These are phyloP conservation scores for Notocelia uddmanniana DNA, from an alignment of 2,888 invertebrate species.

Conservation along the genomic window DNA sequence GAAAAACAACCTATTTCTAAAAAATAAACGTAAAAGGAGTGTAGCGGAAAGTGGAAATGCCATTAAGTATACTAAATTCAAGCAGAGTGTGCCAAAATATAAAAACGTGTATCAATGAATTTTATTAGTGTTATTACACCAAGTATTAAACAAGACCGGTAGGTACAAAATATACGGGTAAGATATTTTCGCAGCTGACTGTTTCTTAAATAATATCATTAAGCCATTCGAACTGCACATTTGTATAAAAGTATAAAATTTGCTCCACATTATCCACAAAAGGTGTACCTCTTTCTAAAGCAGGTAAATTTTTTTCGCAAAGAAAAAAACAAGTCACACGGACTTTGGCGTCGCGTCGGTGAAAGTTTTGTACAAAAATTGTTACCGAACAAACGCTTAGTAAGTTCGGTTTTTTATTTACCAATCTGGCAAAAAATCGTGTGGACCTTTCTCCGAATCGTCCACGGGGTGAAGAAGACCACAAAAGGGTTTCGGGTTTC, in stretches of 20 bases:
- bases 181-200: not conserved
- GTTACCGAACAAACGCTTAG: constrained; percentile 62
- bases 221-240: not conserved
- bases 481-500: constrained; percentile 83
- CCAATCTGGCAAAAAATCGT: constrained; percentile 65
- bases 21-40: too few relatives aligned
- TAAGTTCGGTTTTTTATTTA: constrained; percentile 58
- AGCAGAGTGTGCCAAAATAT: too few relatives aligned
- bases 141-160: too few relatives aligned
- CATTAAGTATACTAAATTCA: too few relatives aligned
- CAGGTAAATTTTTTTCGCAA: constrained; percentile 59
- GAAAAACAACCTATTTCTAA: too few relatives aligned
- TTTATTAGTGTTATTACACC: too few relatives aligned
- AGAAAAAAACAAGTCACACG: constrained; percentile 53
- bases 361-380: constrained; percentile 79
- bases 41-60: too few relatives aligned
- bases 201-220: not conserved
- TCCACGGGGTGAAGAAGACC: constrained; percentile 54
- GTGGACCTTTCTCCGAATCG: constrained; percentile 70
- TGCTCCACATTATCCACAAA: constrained; percentile 64
- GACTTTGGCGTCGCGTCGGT: constrained; percentile 59
- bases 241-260: constrained; percentile 45
- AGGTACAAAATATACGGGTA: too few relatives aligned
- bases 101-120: too few relatives aligned
- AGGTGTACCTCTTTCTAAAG: constrained; percentile 60